Percentiles rank a stretch among this genome's conserved stretches.
Evolutionary conservation across 2,113 vertebrate genomes (phyloP).

Genomic region (Nettapus auritus): DNA sequence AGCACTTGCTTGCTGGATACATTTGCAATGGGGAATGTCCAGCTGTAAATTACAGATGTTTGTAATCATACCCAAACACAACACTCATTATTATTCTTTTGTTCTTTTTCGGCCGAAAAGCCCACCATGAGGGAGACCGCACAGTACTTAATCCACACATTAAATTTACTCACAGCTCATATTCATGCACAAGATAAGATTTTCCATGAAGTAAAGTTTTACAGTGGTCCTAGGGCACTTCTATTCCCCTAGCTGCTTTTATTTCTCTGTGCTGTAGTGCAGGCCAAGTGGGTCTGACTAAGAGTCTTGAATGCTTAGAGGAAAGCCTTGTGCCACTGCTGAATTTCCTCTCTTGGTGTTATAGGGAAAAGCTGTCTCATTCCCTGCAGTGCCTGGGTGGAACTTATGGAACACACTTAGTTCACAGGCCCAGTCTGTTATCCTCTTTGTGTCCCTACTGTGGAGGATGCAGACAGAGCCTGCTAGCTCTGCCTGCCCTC

Average conservation of each 20-base stretch:
- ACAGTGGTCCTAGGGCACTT: conserved; percentile 26
- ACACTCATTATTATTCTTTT: conserved; percentile 64
- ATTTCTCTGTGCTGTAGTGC: not conserved
- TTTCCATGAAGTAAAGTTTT: conserved; percentile 59
- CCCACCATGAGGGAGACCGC: conserved; percentile 36
- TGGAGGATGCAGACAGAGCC: not conserved
- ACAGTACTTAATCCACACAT: conserved; percentile 32
- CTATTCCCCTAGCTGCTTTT: conserved; percentile 38
- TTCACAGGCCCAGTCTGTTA: not conserved
- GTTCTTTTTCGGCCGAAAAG: conserved; percentile 63
- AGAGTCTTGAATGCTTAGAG: not conserved
- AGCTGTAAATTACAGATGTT: conserved; percentile 71
- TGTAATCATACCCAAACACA: conserved; percentile 52
- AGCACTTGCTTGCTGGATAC: conserved; percentile 37
- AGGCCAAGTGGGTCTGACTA: not conserved
- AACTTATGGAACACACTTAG: not conserved
- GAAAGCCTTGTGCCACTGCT: not conserved
- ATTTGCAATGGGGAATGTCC: conserved; percentile 25
- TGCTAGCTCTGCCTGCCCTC: not conserved
- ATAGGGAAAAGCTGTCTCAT: not conserved
- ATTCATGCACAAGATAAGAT: conserved; percentile 53
- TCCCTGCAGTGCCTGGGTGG: not conserved
- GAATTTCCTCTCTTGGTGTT: not conserved
- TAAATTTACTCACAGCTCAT: conserved; percentile 49
- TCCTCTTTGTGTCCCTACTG: fast-evolving